A percentile compares a stretch with the other conserved stretches of the same genome.
Conservation (phyloP, 2,888 invertebrate species). For the Leptinotarsa haldemani region DNA sequence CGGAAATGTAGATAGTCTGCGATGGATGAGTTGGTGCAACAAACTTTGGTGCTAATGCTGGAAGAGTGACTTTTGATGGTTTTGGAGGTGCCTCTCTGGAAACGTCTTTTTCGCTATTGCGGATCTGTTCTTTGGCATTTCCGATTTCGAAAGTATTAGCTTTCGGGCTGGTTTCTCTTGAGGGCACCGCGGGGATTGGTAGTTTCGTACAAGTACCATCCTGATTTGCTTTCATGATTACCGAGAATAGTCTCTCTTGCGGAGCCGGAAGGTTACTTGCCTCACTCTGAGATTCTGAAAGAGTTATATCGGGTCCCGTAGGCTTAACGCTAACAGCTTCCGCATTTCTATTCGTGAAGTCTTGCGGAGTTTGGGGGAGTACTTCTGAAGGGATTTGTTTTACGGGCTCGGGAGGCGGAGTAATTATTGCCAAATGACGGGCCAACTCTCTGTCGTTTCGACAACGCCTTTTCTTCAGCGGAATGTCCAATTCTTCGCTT, state of each 20-base stretch:
- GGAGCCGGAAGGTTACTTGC: constrained; percentile 67
- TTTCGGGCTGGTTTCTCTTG: constrained; percentile 71
- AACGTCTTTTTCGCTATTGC: constrained; percentile 9
- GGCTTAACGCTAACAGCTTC: background rate
- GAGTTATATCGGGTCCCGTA: background rate
- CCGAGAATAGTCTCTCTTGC: constrained; percentile 71
- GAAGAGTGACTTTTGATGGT: constrained; percentile 49
- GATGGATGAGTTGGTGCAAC: constrained; percentile 60
- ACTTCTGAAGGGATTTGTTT: constrained; percentile 28
- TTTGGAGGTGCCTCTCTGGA: constrained; percentile 47
- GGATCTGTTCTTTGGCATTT: constrained; percentile 70
- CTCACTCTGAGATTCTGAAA: constrained; percentile 62
- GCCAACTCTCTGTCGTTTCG: constrained; percentile 71
- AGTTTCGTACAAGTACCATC: constrained; percentile 74
- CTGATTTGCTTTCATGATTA: constrained; percentile 87
- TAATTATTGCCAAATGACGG: constrained; percentile 47
- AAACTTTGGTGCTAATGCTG: constrained; percentile 61
- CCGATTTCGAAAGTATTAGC: constrained; percentile 80
- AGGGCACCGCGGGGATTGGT: constrained; percentile 42
- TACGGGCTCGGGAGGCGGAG: constrained; percentile 36
- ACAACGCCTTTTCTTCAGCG: constrained; percentile 72
- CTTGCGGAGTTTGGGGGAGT: background rate
- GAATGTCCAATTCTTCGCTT: constrained; percentile 63
- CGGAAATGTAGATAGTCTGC: constrained; percentile 63
- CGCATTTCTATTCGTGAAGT: background rate